phyloP scores from a whole-genome alignment of 2,797 vertebrate genomes.

The Lemur catta region DNA sequence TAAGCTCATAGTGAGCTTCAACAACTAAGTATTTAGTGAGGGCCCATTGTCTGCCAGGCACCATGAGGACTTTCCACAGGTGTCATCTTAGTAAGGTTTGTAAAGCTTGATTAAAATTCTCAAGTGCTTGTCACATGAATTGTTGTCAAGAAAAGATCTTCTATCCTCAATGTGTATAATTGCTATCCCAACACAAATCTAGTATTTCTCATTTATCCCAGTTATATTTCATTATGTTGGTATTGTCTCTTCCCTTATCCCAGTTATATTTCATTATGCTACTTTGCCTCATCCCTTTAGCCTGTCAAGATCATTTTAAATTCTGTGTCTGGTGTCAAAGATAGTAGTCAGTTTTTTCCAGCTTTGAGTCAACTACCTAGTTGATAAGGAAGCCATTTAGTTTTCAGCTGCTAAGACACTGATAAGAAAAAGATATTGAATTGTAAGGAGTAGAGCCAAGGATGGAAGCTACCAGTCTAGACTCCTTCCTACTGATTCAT shows the following conservation, averaged over 20 bases:
- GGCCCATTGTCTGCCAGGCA: background rate
- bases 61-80: background rate
- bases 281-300: background rate
- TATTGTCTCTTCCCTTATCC: background rate
- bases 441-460: background rate
- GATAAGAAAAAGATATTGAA: background rate
- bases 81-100: background rate
- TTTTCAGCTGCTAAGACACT: background rate
- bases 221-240: background rate
- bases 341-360: background rate
- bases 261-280: background rate
- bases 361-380: background rate
- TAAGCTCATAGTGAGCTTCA: background rate
- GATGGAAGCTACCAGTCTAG: background rate
- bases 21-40: background rate
- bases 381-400: constrained; percentile 35
- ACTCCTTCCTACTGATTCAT: background rate
- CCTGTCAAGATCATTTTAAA: constrained; percentile 6
- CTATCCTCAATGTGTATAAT: background rate
- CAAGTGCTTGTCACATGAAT: background rate
- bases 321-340: background rate
- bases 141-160: background rate
- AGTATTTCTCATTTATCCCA: background rate
- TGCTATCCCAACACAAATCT: background rate
- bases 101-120: background rate